Evolutionary conservation across 2,888 invertebrate species (phyloP), one percentile per base, ranked within the genome.

Genomic region (Drosophila engyochracea): DNA sequence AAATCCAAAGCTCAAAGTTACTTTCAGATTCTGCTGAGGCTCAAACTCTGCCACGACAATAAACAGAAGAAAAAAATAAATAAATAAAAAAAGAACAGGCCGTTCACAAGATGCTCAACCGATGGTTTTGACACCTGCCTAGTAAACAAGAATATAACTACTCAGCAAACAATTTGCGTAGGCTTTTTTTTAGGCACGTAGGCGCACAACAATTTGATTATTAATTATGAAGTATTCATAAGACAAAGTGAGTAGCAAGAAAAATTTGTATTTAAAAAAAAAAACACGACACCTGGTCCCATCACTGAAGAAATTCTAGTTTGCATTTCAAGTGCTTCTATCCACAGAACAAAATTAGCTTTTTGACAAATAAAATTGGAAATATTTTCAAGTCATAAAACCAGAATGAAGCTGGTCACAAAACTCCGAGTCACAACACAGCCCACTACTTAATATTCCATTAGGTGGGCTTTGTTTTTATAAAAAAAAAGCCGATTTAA

Each of bases 191-290:
- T 16, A 30, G 54, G n/a, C 33, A 30, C 12, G 76, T 79, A 37
- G 82, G 69, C 37, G 73, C 49, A 1, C 31, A 22, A 22, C 30
- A 61, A 64, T 64, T 59, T 57, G 53, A 19, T 63, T 79, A 79
- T 68, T 68, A 60, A 65, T 66, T 71, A 28, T 68, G 37, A 62
- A 49, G 62, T 68, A 79, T 64, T 70, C 62, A 65, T 65, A 65
- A 62, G 55, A 60, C 41, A 66, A 64, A 51, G 53, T 31, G 41
- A 51, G 57, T 52, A 47, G 57, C 57, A 41, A 37, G 25, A 41
- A 25, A 41, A 37, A 19, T 59, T 51, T 16, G 28, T n/a, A 57
- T 25, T 6, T 14, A 4, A 37, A n/a, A 53, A 59, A 55, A 52
- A 22, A 44, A 14, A 44, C 33, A 53, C 12, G 52, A 59, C 31